Evolutionary conservation across 2,888 invertebrate species (phyloP).

Genomic region (Panorpa germanica): DNA sequence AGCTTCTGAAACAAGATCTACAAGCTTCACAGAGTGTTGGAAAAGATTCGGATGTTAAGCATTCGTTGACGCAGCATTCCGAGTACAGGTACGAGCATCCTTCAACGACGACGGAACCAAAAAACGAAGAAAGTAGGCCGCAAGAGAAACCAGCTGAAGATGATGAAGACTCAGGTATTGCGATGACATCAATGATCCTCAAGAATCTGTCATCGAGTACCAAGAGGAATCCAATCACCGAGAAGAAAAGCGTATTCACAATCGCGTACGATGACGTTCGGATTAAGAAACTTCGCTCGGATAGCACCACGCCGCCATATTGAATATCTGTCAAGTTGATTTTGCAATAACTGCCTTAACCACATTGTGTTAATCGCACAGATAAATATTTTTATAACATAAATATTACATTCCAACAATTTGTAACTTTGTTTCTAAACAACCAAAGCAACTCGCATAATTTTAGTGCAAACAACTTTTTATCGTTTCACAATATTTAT

Average conservation of each 20-base stretch:
- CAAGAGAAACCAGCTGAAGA: constrained; percentile 37
- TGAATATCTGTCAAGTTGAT: constrained; percentile 12
- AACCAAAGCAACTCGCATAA: too few relatives aligned
- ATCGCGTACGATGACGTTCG: constrained; percentile 85
- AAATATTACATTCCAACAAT: too few relatives aligned
- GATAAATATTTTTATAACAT: too few relatives aligned
- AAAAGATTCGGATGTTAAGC: constrained; percentile 32
- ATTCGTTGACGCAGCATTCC: constrained; percentile 58
- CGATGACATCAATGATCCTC: constrained; percentile 37
- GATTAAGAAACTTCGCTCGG: constrained; percentile 61
- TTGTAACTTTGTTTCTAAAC: too few relatives aligned
- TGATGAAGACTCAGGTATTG: constrained; percentile 59
- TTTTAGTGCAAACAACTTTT: too few relatives aligned
- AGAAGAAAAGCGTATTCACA: constrained; percentile 84
- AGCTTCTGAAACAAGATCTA: constrained; percentile 25
- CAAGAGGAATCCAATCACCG: constrained; percentile 47
- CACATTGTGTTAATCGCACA: too few relatives aligned
- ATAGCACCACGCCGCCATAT: constrained; percentile 56
- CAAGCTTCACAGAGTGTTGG: constrained; percentile 32
- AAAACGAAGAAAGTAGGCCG: constrained; percentile 29
- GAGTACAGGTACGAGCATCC: constrained; percentile 53
- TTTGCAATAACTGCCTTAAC: too few relatives aligned
- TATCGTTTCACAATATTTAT: too few relatives aligned
- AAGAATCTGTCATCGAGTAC: constrained; percentile 34
- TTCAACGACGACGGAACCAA: constrained; percentile 16